Base-by-base conservation (phyloP, 2,113 vertebrate genomes). In the Miniopterus natalensis region DNA sequence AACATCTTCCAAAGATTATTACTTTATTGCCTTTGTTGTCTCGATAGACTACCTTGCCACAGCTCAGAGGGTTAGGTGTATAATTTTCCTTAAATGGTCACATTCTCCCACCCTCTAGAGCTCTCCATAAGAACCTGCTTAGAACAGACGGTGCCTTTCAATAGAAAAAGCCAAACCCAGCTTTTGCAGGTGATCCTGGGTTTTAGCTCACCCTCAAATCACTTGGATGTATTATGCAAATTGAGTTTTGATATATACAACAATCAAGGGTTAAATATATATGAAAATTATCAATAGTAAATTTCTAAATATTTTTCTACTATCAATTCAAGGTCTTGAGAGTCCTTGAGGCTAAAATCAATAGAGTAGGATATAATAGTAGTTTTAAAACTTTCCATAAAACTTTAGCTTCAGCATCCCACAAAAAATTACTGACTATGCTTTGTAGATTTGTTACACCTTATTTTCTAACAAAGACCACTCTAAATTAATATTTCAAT, bases 1-100 rank as follows among this genome's bases (percentile, higher is more conserved):
- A 79, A 36, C 31, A 66, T 40, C 57, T 93, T 61, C n/a, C 29
- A 74, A 96, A 93, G 55, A 25, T 65, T 36, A 79, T 85, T 89
- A 36, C 27, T 53, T 80, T 88, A 29, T 45, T 87, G 17, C 40
- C 20, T 85, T 31, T 53, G 90, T 59, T 49, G 6, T 70, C 10
- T 81, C 31, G 25, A 23, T 61, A 80, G 21, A 87, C 83, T 71
- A 4, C 49, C 20, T 87, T 27, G 61, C 4, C 25, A 61, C 18
- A 77, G 12, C 9, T 80, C 15, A 68, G 71, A 77, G 42, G 18
- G 21, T 5, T 63, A 23, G 6, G 49, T 42, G 13, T 66, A 51
- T 31, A 3, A 21, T 25, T 84, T 89, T 94, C 23, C 6, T 86
- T 86, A 74, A 88, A 71, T 42, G 15, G 1, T 47, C 6, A 42